phyloP scores from a whole-genome alignment of 2,888 invertebrate species.

The Drosophila diplacantha region DNA sequence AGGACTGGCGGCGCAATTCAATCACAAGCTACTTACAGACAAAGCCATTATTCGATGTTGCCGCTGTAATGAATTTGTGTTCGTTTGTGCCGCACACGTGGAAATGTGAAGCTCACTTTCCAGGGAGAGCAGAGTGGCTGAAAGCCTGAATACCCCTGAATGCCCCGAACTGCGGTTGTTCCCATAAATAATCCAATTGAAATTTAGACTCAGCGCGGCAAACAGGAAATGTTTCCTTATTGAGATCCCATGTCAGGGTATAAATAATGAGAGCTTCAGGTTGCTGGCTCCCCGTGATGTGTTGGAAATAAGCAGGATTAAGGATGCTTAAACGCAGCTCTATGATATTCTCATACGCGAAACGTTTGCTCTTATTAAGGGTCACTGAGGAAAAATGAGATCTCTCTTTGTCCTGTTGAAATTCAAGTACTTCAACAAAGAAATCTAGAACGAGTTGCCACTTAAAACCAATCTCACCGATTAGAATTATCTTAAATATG shows the following conservation, averaged over 20 bases:
- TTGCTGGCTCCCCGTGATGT: constrained; percentile 30
- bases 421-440: no score
- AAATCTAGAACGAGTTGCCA: background rate
- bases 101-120: constrained; percentile 38
- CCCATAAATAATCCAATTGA: constrained; percentile 41
- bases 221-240: constrained; percentile 26
- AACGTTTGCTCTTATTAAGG: constrained; percentile 6
- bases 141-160: constrained; percentile 7
- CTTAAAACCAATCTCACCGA: background rate
- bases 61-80: constrained; percentile 53
- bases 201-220: constrained; percentile 24
- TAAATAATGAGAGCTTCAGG: constrained; percentile 25
- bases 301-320: constrained; percentile 69
- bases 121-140: background rate
- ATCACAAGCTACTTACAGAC: constrained; percentile 71
- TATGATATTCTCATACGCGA: constrained; percentile 49
- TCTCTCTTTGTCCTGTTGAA: no score
- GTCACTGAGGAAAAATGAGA: constrained; percentile 7
- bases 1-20: constrained; percentile 61
- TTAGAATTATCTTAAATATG: background rate
- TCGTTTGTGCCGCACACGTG: constrained; percentile 36
- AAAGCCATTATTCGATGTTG: constrained; percentile 61
- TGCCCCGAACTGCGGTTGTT: constrained; percentile 19
- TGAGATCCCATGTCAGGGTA: constrained; percentile 28
- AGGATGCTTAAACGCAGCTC: constrained; percentile 61